Evolutionary conservation across 2,113 vertebrate species (phyloP).

Genomic region (Ammospiza nelsoni): DNA sequence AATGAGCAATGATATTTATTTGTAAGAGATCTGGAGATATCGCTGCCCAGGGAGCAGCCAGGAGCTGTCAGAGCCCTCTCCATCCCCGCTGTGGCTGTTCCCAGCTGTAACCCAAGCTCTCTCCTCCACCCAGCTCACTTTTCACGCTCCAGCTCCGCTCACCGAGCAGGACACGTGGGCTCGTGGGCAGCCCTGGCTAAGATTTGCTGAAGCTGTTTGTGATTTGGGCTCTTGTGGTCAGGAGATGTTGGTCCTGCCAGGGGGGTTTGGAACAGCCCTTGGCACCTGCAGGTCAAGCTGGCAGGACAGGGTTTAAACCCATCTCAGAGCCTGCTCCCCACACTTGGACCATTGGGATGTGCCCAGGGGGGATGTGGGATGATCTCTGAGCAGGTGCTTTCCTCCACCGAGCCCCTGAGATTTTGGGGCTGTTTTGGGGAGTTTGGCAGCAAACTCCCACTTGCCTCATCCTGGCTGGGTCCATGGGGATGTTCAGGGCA

Average conservation of each 20-base stretch:
- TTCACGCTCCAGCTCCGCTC: neutral
- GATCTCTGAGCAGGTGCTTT: neutral
- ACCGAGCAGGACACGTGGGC: neutral
- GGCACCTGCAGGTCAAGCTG: neutral
- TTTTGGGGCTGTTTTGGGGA: neutral
- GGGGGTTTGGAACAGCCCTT: neutral
- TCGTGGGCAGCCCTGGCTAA: neutral
- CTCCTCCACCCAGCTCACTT: neutral
- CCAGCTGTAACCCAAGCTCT: neutral
- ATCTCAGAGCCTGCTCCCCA: neutral
- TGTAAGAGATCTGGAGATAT: slow-evolving; percentile 69
- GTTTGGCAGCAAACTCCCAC: neutral
- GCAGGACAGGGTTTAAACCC: neutral
- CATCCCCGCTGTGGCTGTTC: neutral
- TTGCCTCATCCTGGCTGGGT: neutral
- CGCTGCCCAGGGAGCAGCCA: slow-evolving; percentile 16
- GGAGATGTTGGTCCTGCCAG: neutral
- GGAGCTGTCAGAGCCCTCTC: slow-evolving; percentile 18
- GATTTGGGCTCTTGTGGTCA: neutral
- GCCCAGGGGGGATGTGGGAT: neutral
- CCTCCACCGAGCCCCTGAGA: neutral
- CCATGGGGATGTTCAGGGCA: rapidly evolving
- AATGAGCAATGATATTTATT: slow-evolving; percentile 67
- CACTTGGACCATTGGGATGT: neutral
- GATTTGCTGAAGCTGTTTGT: slow-evolving; percentile 13